Conservation (phyloP, 2,888 invertebrate genomes). For the Diarsia rubi region DNA sequence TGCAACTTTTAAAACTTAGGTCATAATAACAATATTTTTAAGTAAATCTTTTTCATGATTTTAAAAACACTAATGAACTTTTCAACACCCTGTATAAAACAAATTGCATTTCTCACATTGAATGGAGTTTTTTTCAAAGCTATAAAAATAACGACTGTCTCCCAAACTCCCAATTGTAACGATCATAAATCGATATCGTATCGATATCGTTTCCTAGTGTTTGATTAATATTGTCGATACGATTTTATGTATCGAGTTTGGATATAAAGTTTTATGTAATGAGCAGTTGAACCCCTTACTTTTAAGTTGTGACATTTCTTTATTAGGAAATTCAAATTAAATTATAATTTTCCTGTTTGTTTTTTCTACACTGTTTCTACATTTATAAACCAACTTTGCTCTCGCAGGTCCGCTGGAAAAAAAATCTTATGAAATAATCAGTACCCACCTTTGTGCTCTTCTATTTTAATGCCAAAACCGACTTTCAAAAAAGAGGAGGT, state of each 20-base stretch:
- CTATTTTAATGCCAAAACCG: too few relatives aligned
- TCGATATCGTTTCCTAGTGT: slow-evolving; percentile 76
- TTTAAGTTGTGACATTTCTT: slow-evolving; percentile 21
- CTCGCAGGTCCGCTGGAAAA: too few relatives aligned
- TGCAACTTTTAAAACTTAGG: neutral
- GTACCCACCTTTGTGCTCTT: too few relatives aligned
- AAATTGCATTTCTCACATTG: slow-evolving; percentile 84
- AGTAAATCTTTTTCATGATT: neutral
- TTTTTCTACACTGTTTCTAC: too few relatives aligned
- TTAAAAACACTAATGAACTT: neutral
- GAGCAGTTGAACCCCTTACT: slow-evolving; percentile 20
- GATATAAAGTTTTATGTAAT: slow-evolving; percentile 57
- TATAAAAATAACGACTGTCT: slow-evolving; percentile 88
- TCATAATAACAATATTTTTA: neutral
- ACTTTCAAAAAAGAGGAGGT: too few relatives aligned
- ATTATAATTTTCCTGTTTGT: too few relatives aligned
- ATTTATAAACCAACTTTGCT: too few relatives aligned
- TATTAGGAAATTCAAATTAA: neutral
- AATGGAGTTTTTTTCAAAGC: slow-evolving; percentile 85
- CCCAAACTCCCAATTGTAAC: slow-evolving; percentile 73
- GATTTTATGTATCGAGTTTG: slow-evolving; percentile 56
- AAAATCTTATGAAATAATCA: too few relatives aligned
- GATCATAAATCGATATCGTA: slow-evolving; percentile 82
- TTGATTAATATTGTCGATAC: slow-evolving; percentile 72
- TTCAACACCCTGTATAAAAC: slow-evolving; percentile 75